A percentile compares a stretch with the other conserved stretches of the same genome.
phyloP scores from a whole-genome alignment of 2,888 invertebrate species.

The Pandemis corylana region DNA sequence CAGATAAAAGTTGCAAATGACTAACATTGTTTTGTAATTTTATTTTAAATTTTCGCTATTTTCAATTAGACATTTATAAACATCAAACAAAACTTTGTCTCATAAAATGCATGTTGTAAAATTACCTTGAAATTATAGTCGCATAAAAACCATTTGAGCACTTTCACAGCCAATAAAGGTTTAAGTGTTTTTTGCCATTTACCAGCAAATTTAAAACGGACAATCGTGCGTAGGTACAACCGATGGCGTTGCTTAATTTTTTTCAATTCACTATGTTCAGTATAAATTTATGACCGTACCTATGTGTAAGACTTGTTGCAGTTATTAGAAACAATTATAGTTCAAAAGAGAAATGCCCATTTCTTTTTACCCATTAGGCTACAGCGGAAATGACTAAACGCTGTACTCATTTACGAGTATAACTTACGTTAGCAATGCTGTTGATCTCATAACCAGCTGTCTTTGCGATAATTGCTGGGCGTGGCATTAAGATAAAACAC shows the following conservation, averaged over 20 bases:
- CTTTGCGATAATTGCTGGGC: conserved; percentile 6
- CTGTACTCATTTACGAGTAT: not conserved
- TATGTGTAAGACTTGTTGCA: not conserved
- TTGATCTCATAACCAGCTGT: conserved; percentile 7
- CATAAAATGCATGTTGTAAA: not conserved
- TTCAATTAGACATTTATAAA: not conserved
- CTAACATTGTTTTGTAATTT: not conserved
- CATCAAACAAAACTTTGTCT: not conserved
- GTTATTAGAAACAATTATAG: not conserved
- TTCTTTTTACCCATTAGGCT: conserved; percentile 7
- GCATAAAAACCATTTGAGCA: not conserved
- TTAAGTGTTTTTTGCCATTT: too few species aligned
- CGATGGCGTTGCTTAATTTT: not conserved
- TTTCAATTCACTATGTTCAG: not conserved
- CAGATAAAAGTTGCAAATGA: not conserved
- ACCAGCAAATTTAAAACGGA: not conserved
- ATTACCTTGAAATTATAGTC: not conserved
- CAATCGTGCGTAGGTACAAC: not conserved
- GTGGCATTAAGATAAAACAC: not conserved
- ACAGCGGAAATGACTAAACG: conserved; percentile 7
- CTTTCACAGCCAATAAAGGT: too few species aligned
- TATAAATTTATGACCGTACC: not conserved
- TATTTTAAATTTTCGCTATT: not conserved
- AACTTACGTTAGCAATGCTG: conserved; percentile 5
- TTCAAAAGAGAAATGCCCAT: conserved; percentile 14